A percentile compares a stretch with the other conserved stretches of the same genome.
Evolutionary conservation across 2,888 invertebrate species (phyloP).

Genomic region (Villa cingulata): DNA sequence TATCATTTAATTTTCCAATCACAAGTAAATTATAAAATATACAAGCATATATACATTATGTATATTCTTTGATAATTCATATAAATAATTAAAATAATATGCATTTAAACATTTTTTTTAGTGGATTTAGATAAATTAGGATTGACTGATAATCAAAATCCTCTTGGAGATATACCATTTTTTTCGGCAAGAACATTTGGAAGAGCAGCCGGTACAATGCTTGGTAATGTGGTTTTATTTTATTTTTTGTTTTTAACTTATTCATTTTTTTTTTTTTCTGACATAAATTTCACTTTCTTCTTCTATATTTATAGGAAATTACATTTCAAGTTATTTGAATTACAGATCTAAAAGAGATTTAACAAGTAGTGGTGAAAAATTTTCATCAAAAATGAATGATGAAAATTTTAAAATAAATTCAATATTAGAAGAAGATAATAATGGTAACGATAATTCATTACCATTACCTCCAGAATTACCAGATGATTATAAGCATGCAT

Average conservation of each 20-base stretch:
- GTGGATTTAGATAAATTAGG: conserved; percentile 78
- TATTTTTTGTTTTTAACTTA: neutral
- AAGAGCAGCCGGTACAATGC: conserved; percentile 48
- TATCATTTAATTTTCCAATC: conserved; percentile 71
- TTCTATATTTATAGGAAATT: conserved; percentile 39
- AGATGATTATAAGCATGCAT: conserved; percentile 38
- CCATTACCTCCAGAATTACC: conserved; percentile 35
- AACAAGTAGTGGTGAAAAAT: conserved; percentile 27
- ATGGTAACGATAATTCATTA: no score
- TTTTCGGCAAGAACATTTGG: conserved; percentile 64
- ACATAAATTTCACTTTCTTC: neutral
- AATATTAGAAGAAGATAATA: conserved; percentile 23
- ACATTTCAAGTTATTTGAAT: conserved; percentile 56
- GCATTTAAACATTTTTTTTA: conserved; percentile 37
- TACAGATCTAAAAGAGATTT: conserved; percentile 40
- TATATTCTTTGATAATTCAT: neutral
- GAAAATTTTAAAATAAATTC: conserved; percentile 13
- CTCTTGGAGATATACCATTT: conserved; percentile 65
- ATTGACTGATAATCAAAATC: conserved; percentile 78
- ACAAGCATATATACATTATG: no score
- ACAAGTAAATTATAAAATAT: conserved; percentile 50
- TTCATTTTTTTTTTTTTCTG: neutral
- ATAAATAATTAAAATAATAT: neutral
- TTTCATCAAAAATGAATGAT: conserved; percentile 2
- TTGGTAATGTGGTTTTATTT: conserved; percentile 41